A percentile compares a stretch with the other conserved stretches of the same genome.
Conservation (phyloP, 2,113 vertebrate genomes). For the Dasyprocta punctata region DNA sequence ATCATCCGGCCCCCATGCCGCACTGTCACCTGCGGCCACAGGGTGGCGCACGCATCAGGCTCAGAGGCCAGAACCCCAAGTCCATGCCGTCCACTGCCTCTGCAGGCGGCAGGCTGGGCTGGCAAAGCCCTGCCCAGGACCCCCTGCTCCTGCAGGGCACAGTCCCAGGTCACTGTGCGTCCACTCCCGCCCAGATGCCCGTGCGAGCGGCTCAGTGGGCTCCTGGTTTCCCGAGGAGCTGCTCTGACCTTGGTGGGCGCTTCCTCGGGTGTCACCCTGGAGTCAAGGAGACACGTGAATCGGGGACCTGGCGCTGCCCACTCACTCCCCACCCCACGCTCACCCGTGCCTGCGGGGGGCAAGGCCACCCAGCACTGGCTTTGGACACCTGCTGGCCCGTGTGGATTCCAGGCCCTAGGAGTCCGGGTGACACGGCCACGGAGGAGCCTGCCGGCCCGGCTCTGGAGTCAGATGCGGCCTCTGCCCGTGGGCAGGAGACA, state of each 20-base stretch:
- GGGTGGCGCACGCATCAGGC: background rate
- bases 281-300: fast-evolving
- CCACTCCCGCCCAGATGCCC: background rate
- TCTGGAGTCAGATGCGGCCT: background rate
- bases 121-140: background rate
- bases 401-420: background rate
- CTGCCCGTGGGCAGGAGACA: background rate
- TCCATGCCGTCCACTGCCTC: fast-evolving
- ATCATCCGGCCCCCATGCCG: background rate
- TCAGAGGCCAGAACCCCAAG: background rate
- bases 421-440: background rate
- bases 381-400: background rate
- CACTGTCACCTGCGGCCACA: background rate
- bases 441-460: background rate
- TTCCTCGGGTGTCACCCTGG: background rate
- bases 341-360: fast-evolving
- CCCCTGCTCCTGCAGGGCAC: too few relatives aligned
- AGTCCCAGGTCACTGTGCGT: background rate
- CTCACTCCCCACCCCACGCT: background rate
- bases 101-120: background rate
- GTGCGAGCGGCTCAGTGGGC: background rate
- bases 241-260: too few relatives aligned
- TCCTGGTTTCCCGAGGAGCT: background rate
- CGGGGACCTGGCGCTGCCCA: background rate
- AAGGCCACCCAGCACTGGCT: background rate